Conservation (phyloP, 2,113 vertebrate genomes). For the Falco punctatus region DNA sequence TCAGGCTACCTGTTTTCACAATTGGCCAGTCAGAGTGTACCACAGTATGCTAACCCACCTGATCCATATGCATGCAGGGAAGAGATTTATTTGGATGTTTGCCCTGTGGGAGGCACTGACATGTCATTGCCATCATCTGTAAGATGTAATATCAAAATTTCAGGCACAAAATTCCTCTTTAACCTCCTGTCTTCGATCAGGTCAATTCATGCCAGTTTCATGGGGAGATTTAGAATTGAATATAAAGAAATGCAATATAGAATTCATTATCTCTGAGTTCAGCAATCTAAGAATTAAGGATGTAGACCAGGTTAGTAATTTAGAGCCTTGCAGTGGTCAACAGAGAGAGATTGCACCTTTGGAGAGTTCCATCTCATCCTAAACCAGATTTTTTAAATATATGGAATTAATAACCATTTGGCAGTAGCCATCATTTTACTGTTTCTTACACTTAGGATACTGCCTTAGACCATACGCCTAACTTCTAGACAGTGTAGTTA, state of each 20-base stretch:
- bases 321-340: neutral
- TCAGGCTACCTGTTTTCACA: neutral
- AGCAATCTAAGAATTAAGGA: slow-evolving; percentile 21
- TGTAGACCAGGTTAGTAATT: slow-evolving; percentile 1
- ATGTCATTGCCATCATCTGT: neutral
- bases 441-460: neutral
- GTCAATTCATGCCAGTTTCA: neutral
- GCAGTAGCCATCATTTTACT: neutral
- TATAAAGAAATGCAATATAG: neutral
- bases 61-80: neutral
- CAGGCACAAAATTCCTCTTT: neutral
- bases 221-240: neutral
- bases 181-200: neutral
- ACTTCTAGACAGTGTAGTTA: neutral
- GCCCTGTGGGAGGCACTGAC: neutral
- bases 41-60: neutral
- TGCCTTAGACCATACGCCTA: neutral
- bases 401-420: neutral
- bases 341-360: neutral
- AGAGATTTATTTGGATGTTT: neutral
- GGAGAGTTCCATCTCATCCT: slow-evolving; percentile 16
- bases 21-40: neutral
- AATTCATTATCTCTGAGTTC: neutral
- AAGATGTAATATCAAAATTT: neutral
- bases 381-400: slow-evolving; percentile 4